Base-by-base conservation (phyloP, 2,888 invertebrate genomes). In the Sinodicranocentrus sp. region DNA sequence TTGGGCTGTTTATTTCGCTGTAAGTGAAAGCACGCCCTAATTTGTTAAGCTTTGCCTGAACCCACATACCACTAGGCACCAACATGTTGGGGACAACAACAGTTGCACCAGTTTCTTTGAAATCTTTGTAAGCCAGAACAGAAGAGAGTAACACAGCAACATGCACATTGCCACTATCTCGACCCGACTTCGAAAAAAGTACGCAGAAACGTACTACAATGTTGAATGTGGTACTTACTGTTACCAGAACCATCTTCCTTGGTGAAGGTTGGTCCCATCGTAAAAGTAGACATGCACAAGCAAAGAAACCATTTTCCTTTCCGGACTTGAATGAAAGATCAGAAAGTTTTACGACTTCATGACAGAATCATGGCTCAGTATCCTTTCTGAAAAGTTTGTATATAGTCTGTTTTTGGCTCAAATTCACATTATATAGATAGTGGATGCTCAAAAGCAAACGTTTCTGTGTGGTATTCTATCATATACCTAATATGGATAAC, bases 291-390 rank as follows among this genome's bases (percentile, higher is more conserved):
- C 39, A 65, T 23, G 48, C 48, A 3, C 61, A 17, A 17, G 59
- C 39, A 17, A 19, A 44, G 21, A 71, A 33, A 15, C 33, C 71
- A 71, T 71, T 71, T 61, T 71, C 21, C 71, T 25, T 33, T 21
- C 54, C 39, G 57, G 71, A 54, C 71, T 33, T 71, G 54, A 71
- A 71, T 71, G 71, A 71, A 71, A 71, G 33, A 57, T 54, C 54
- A 71, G 57, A 33, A 54, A 23, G 13, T 71, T 71, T 71, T 71
- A 71, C 19, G 71, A 57, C 71, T 71, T 71, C 48, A 68, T 68
- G 48, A 23, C 52, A 68, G 67, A 43, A n/a, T 28, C 57, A 6
- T 15, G 21, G 3, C 21, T 19, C 21, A 57, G 15, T 48, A 13
- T 17, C n/a, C 48, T 17, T 48, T 13, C 15, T 48, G 8, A 57